phyloP scores from a whole-genome alignment of 2,113 vertebrate species.

The Psittacara wagleri region DNA sequence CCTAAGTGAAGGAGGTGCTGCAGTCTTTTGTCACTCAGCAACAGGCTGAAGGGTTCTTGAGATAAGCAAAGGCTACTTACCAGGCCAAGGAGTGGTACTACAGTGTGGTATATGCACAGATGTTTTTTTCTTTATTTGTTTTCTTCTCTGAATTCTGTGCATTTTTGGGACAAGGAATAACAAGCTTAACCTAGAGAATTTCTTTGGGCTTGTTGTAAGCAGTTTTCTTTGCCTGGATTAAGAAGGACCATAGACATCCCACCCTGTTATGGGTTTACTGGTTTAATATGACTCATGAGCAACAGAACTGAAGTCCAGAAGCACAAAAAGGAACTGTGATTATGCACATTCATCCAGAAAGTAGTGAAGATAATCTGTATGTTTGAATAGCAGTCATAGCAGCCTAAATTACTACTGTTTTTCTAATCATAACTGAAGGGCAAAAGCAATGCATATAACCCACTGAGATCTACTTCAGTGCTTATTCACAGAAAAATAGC shows the following conservation, averaged over 20 bases:
- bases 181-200: not conserved
- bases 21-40: not conserved
- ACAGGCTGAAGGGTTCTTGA: not conserved
- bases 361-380: not conserved
- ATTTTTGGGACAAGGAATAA: not conserved
- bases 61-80: not conserved
- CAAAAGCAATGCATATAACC: not conserved
- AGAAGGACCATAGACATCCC: not conserved
- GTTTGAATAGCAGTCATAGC: not conserved
- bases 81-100: not conserved
- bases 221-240: not conserved
- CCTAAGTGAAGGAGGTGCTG: not conserved
- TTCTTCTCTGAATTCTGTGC: not conserved
- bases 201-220: not conserved
- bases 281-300: not conserved
- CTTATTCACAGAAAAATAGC: not conserved
- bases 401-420: not conserved
- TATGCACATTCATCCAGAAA: not conserved
- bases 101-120: not conserved
- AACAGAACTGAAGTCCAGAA: not conserved
- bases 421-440: not conserved
- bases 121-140: not conserved
- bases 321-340: not conserved
- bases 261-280: not conserved
- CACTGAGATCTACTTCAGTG: not conserved